Evolutionary conservation across 2,888 invertebrate genomes (phyloP).

Genomic region (Candidula unifasciata): DNA sequence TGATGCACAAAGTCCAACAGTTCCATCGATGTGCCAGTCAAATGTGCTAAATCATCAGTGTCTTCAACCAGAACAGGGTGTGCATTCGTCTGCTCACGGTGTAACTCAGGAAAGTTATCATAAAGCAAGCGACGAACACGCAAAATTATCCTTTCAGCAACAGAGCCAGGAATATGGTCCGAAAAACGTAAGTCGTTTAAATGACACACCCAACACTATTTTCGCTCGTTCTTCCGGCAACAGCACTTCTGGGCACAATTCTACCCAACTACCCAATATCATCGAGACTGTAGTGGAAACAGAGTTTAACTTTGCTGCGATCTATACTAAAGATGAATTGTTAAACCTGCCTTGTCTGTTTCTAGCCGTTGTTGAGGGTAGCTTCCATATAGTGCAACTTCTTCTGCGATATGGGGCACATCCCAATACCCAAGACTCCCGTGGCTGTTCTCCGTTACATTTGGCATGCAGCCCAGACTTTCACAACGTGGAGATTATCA

Average conservation of each 20-base stretch:
- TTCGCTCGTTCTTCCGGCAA: constrained; percentile 1
- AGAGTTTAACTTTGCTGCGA: constrained; percentile 23
- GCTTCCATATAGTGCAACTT: constrained; percentile 80
- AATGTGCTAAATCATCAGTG: background rate
- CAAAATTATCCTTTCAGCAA: constrained; percentile 6
- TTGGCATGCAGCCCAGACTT: constrained; percentile 81
- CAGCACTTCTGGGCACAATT: background rate
- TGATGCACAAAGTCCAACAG: constrained; percentile 26
- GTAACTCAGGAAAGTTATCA: background rate
- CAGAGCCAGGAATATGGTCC: background rate
- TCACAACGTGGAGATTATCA: constrained; percentile 80
- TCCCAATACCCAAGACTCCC: constrained; percentile 80
- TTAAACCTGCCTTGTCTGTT: constrained; percentile 82
- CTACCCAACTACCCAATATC: constrained; percentile 50
- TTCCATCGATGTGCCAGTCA: background rate
- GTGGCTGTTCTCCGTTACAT: constrained; percentile 82
- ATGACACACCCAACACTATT: background rate
- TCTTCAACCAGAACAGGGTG: background rate
- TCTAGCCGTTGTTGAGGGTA: constrained; percentile 81
- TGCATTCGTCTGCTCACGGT: background rate
- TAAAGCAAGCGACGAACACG: constrained; percentile 17
- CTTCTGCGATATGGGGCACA: constrained; percentile 81
- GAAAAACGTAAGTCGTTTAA: background rate
- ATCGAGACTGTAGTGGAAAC: constrained; percentile 47
- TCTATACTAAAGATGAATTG: constrained; percentile 76